Conservation (phyloP, 2,888 invertebrate species). For the Oscheius sp. region DNA sequence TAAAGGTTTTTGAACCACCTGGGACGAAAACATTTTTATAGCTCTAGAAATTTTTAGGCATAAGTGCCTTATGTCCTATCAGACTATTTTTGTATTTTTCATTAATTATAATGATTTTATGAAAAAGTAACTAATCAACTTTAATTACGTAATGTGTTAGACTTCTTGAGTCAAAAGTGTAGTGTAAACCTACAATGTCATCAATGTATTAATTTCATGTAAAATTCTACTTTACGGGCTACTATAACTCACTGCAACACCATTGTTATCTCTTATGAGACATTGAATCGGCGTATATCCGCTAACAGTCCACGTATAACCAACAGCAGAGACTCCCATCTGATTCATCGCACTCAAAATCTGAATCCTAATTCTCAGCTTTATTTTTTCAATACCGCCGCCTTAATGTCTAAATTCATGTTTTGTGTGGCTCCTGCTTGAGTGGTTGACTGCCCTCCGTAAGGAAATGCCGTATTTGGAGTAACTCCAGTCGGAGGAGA, state of each 20-base stretch:
- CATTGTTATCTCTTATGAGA: constrained; percentile 25
- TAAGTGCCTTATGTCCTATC: too few relatives aligned
- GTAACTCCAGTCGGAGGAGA: constrained; percentile 19
- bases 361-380: background rate
- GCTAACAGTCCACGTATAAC: constrained; percentile 6
- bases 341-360: constrained; percentile 4
- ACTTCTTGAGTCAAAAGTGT: too few relatives aligned
- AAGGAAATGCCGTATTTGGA: constrained; percentile 17
- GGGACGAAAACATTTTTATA: too few relatives aligned
- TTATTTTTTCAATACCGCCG: constrained; percentile 25
- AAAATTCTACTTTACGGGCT: background rate
- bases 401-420: constrained; percentile 20
- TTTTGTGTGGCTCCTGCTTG: constrained; percentile 8
- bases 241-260: constrained; percentile 6
- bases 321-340: constrained; percentile 8
- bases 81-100: too few relatives aligned
- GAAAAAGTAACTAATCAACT: too few relatives aligned
- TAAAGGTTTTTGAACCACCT: too few relatives aligned
- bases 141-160: too few relatives aligned
- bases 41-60: too few relatives aligned
- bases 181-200: background rate
- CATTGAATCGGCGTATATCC: constrained; percentile 16
- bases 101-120: too few relatives aligned
- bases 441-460: constrained; percentile 10
- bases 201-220: background rate